These are phyloP conservation scores for Eulemur albifrons DNA, from an alignment of 2,797 vertebrate genomes.

Conservation along the genomic window DNA sequence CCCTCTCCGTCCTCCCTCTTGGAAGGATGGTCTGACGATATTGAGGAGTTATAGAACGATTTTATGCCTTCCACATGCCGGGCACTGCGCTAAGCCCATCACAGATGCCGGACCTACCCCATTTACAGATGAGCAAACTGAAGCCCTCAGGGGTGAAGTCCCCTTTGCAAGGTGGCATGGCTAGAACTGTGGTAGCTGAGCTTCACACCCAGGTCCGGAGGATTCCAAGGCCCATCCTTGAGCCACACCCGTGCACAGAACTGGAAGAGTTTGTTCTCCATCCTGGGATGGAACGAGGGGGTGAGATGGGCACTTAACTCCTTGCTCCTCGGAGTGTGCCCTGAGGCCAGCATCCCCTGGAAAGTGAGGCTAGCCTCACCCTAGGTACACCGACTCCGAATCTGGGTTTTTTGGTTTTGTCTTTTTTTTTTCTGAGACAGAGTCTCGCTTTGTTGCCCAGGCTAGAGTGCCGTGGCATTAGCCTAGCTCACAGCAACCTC, in stretches of 20 bases:
- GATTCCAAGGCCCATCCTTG: background rate
- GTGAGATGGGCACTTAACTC: too few relatives aligned
- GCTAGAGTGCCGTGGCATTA: too few relatives aligned
- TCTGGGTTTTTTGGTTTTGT: background rate
- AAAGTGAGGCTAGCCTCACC: background rate
- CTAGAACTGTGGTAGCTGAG: background rate
- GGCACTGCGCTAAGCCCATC: background rate
- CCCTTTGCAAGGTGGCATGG: background rate
- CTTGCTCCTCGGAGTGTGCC: background rate
- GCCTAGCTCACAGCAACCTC: too few relatives aligned
- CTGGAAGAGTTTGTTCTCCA: background rate
- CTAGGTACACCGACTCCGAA: fast-evolving
- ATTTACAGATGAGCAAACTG: background rate
- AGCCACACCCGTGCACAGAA: background rate
- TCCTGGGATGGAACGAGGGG: background rate
- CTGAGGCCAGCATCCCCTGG: background rate
- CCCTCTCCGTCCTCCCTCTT: background rate
- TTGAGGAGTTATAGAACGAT: background rate
- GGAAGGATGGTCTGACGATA: fast-evolving
- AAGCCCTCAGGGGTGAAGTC: background rate
- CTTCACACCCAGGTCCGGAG: background rate
- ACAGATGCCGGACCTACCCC: background rate
- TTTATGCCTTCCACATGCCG: fast-evolving
- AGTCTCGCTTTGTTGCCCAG: too few relatives aligned
- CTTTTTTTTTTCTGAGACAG: too few relatives aligned